A percentile compares a stretch with the other conserved stretches of the same genome.
phyloP scores from a whole-genome alignment of 2,113 vertebrate genomes.

The Anhinga anhinga region DNA sequence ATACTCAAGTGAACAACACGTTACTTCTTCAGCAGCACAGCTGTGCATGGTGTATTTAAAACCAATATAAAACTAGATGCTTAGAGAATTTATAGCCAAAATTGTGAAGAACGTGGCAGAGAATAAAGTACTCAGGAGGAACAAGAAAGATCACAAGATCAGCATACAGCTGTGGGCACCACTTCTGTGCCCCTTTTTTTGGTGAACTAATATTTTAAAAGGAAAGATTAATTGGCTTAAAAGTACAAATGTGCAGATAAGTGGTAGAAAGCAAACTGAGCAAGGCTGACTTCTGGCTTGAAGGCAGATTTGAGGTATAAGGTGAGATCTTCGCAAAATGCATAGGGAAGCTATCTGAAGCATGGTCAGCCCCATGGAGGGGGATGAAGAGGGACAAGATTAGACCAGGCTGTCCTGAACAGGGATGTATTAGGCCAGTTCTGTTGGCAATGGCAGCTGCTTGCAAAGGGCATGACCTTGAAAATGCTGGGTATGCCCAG shows the following conservation, averaged over 20 bases:
- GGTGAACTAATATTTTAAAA: background rate
- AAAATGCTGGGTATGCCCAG: background rate
- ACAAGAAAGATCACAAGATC: background rate
- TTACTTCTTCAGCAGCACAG: background rate
- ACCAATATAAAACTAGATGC: background rate
- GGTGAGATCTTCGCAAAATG: background rate
- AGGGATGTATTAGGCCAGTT: background rate
- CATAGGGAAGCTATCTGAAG: background rate
- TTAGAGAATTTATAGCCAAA: background rate
- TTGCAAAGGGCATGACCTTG: background rate
- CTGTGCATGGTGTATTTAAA: background rate
- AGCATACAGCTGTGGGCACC: background rate
- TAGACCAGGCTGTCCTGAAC: background rate
- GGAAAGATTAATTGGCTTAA: background rate
- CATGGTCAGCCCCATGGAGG: fast-evolving
- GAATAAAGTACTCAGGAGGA: background rate
- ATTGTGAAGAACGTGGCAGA: fast-evolving
- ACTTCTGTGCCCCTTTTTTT: background rate
- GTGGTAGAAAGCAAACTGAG: background rate
- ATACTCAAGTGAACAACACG: background rate
- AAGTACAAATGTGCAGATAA: background rate
- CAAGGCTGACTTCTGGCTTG: background rate
- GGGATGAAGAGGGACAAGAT: background rate
- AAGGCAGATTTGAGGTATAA: background rate
- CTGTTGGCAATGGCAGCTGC: background rate